Evolutionary conservation across 2,113 vertebrate species (phyloP), one percentile per base, ranked within the genome.

Genomic region (Cyprinodon variegatus): DNA sequence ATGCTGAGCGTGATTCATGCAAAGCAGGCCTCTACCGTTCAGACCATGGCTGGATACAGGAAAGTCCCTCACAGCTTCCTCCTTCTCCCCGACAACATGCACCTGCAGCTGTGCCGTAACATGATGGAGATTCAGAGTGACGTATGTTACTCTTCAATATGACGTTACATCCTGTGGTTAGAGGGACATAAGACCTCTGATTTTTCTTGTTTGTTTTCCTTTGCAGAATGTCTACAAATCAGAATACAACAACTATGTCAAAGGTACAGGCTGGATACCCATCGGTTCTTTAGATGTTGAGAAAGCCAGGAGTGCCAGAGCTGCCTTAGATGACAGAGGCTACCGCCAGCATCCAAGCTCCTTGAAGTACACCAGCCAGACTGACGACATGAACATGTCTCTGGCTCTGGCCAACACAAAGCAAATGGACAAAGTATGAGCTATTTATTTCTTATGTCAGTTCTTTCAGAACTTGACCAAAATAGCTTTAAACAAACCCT

Each of bases 61-160:
- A 93, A 96, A 1, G 90, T 94, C 11, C 82, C 95, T 6, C 96
- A 97, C 91, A 93, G 78, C 53, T 97, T 96, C 83, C 82, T 94
- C 0, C 95, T 96, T 0, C 92, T 98, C 11, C 95, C 97, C 0
- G 97, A 97, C 64, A 95, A 96, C 84, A 69, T 98, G 93, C 91
- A 90, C 22, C 60, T 98, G 45, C 94, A 91, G 39, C 94, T 90
- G 61, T 93, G 95, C 1, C 96, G 92, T 84, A 94, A 88, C 74
- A 96, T 93, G 92, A 97, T 96, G 94, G 94, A 96, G 50, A 96
- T 98, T 77, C 97, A 99, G 90, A 99, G 97, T 46, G 96, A 99
- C 61, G 98, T 99, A 95, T 20, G 96, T 72, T 70, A 29, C 17
- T 72, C 2, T 59, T 38, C 1, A 7, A 61, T 36, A 8, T 81